Evolutionary conservation across 2,113 vertebrate species (phyloP).

Genomic region (Pelodiscus sinensis): DNA sequence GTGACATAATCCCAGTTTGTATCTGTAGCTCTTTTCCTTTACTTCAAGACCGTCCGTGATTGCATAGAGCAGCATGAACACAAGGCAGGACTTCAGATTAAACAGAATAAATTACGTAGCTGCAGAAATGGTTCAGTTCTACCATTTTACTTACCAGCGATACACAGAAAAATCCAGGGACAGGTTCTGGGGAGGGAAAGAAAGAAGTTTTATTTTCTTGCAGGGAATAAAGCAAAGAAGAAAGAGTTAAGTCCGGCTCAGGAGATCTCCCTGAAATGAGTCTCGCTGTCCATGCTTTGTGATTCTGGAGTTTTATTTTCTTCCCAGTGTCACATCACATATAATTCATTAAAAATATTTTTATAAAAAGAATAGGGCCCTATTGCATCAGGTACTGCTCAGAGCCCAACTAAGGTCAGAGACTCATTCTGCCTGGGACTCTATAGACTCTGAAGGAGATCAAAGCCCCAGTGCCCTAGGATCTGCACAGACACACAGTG

Average conservation of each 20-base stretch:
- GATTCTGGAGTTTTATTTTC: not conserved
- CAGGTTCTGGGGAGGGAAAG: constrained; percentile 64
- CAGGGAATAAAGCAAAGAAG: not conserved
- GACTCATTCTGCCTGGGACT: not conserved
- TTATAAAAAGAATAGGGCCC: not conserved
- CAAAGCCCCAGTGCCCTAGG: not conserved
- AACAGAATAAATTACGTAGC: not conserved
- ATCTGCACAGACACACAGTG: not conserved
- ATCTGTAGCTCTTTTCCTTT: not conserved
- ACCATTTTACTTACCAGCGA: constrained; percentile 70
- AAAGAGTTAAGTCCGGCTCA: not conserved
- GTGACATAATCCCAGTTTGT: not conserved
- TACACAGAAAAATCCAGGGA: constrained; percentile 73
- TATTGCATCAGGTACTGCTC: not conserved
- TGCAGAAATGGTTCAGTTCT: not conserved
- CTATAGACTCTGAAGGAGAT: not conserved
- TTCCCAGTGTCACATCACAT: not conserved
- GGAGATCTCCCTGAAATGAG: not conserved
- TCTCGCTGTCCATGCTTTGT: not conserved
- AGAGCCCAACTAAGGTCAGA: not conserved
- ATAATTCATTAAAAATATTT: not conserved
- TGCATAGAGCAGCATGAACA: not conserved
- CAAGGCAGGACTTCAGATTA: not conserved
- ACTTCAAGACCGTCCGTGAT: not conserved
- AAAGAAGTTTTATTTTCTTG: not conserved